A percentile compares a stretch with the other conserved stretches of the same genome.
phyloP scores from a whole-genome alignment of 2,113 vertebrate species.

The Junco hyemalis region DNA sequence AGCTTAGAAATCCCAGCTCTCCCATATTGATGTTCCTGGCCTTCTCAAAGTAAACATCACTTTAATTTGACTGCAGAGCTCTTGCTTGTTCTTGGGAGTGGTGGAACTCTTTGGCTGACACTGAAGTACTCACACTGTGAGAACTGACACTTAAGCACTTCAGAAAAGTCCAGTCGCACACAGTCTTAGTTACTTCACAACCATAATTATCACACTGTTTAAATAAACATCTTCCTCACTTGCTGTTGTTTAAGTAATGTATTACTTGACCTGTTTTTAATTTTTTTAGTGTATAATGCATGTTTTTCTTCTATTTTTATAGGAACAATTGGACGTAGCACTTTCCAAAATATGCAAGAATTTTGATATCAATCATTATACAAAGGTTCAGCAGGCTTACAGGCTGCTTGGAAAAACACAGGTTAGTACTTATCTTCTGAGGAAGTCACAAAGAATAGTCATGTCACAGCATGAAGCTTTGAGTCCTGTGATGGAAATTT shows the following conservation, averaged over 20 bases:
- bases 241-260: neutral
- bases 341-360: slow-evolving; percentile 98
- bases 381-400: slow-evolving; percentile 95
- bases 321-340: slow-evolving; percentile 97
- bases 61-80: neutral
- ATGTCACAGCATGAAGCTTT: neutral
- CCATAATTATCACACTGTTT: neutral
- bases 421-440: slow-evolving; percentile 72
- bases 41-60: neutral
- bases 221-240: neutral
- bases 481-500: neutral
- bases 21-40: neutral
- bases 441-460: neutral
- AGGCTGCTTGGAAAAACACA: slow-evolving; percentile 96
- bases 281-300: neutral
- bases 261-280: neutral
- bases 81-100: neutral
- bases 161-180: neutral
- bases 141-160: neutral
- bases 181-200: neutral
- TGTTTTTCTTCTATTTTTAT: neutral
- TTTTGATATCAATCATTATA: slow-evolving; percentile 95
- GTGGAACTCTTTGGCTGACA: neutral
- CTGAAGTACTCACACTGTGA: neutral
- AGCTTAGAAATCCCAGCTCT: neutral